phyloP scores from a whole-genome alignment of 2,797 vertebrate genomes.

The Cynodonichthys magdalenae region DNA sequence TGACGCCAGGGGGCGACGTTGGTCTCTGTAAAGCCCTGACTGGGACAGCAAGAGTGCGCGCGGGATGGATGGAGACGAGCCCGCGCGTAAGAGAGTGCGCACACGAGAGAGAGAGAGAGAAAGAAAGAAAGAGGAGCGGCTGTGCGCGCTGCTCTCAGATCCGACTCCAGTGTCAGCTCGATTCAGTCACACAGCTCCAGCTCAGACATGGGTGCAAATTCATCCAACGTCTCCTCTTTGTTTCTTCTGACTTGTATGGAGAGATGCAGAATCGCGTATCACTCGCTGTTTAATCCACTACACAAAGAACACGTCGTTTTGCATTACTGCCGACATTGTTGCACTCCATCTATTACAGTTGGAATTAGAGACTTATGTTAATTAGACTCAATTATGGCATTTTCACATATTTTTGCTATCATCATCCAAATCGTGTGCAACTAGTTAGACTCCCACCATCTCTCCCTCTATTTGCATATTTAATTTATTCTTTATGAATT shows the following conservation, averaged over 20 bases:
- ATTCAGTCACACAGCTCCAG: constrained; percentile 76
- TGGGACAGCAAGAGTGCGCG: constrained; percentile 8
- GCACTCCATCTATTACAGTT: constrained; percentile 57
- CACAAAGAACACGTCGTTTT: constrained; percentile 73
- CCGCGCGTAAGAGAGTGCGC: constrained; percentile 3
- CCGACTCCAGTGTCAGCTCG: constrained; percentile 69
- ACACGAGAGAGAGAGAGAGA: not conserved
- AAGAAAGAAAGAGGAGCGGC: not conserved
- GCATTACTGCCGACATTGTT: constrained; percentile 60
- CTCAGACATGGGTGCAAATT: constrained; percentile 76
- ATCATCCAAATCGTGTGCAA: constrained; percentile 40
- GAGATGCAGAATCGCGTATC: constrained; percentile 67
- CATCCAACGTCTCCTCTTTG: constrained; percentile 74
- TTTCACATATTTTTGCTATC: constrained; percentile 66
- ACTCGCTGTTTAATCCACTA: constrained; percentile 65
- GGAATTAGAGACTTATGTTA: constrained; percentile 66
- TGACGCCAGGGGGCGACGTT: constrained; percentile 79
- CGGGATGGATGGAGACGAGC: not conserved
- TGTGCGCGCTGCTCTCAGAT: constrained; percentile 42
- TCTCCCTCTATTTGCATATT: constrained; percentile 58
- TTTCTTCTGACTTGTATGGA: constrained; percentile 72
- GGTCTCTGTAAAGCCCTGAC: constrained; percentile 61
- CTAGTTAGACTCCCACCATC: constrained; percentile 47
- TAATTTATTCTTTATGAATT: constrained; percentile 67
- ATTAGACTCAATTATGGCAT: constrained; percentile 65